A percentile compares a stretch with the other conserved stretches of the same genome.
phyloP scores from a whole-genome alignment of 2,113 vertebrate species.

The Colistium nudipinnis region DNA sequence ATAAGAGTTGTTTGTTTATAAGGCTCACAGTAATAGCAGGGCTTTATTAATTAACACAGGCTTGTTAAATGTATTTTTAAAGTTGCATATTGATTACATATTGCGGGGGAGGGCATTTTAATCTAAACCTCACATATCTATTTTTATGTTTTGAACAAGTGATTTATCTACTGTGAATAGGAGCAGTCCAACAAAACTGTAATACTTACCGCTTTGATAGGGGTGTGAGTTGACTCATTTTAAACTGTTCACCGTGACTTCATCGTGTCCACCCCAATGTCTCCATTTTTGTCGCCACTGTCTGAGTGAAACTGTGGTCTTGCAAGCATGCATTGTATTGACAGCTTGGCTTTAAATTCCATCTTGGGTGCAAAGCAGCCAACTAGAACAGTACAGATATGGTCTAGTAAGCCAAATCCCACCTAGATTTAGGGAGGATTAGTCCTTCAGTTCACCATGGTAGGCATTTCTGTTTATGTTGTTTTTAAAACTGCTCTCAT shows the following conservation, averaged over 20 bases:
- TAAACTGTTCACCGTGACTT: neutral
- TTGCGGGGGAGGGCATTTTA: neutral
- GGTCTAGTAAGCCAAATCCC: slow-evolving; percentile 46
- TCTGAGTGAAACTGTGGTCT: slow-evolving; percentile 47
- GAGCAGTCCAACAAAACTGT: neutral
- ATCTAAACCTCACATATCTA: neutral
- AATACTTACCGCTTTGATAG: neutral
- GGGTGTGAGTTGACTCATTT: neutral
- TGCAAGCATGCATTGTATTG: slow-evolving; percentile 35
- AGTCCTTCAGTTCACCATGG: slow-evolving; percentile 24
- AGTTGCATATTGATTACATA: neutral
- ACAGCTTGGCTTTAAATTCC: slow-evolving; percentile 58
- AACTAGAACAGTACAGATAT: slow-evolving; percentile 48
- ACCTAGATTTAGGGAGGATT: slow-evolving; percentile 40
- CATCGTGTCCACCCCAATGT: neutral
- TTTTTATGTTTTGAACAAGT: neutral
- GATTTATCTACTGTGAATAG: neutral
- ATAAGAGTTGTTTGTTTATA: neutral
- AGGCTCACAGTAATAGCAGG: neutral
- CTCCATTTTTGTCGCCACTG: slow-evolving; percentile 23
- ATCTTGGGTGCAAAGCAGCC: slow-evolving; percentile 45
- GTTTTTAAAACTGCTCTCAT: slow-evolving; percentile 5
- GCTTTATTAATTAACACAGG: neutral
- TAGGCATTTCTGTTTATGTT: slow-evolving; percentile 18
- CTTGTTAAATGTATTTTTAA: neutral